Conservation (phyloP, 2,113 vertebrate genomes). For the Glareola pratincola region DNA sequence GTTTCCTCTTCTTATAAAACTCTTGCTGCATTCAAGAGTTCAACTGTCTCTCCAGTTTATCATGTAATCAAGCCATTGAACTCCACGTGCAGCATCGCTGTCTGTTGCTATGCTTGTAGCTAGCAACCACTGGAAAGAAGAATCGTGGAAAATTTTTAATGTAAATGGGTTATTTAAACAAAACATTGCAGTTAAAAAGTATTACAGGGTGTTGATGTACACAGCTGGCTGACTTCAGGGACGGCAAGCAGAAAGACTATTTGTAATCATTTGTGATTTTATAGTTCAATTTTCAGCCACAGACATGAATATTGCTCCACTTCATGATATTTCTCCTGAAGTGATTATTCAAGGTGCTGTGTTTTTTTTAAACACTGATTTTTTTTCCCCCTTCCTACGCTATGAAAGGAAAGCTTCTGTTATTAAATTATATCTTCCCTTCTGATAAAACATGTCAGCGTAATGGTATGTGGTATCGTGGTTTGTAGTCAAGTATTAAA, state of each 20-base stretch:
- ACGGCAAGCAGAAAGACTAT: background rate
- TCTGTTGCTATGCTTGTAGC: conserved; percentile 26
- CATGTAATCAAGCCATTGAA: background rate
- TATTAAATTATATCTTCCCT: conserved; percentile 16
- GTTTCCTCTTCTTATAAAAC: background rate
- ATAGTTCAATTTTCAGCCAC: conserved; percentile 17
- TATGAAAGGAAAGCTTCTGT: background rate
- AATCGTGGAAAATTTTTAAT: background rate
- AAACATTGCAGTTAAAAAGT: background rate
- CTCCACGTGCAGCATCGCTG: background rate
- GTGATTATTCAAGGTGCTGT: background rate
- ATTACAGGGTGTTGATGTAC: background rate
- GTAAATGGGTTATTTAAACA: conserved; percentile 31
- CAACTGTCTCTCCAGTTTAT: background rate
- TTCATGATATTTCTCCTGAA: background rate
- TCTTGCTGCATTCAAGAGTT: background rate
- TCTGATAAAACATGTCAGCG: background rate
- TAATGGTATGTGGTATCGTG: background rate
- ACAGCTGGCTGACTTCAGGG: conserved; percentile 15
- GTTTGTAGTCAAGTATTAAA: background rate
- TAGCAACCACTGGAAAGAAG: background rate
- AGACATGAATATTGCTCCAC: background rate
- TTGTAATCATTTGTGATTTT: conserved; percentile 26
- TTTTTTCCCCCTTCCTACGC: background rate
- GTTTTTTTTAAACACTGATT: background rate